These are phyloP conservation scores for Gymnocypris eckloni DNA, from an alignment of 2,797 vertebrate genomes.

Conservation along the genomic window DNA sequence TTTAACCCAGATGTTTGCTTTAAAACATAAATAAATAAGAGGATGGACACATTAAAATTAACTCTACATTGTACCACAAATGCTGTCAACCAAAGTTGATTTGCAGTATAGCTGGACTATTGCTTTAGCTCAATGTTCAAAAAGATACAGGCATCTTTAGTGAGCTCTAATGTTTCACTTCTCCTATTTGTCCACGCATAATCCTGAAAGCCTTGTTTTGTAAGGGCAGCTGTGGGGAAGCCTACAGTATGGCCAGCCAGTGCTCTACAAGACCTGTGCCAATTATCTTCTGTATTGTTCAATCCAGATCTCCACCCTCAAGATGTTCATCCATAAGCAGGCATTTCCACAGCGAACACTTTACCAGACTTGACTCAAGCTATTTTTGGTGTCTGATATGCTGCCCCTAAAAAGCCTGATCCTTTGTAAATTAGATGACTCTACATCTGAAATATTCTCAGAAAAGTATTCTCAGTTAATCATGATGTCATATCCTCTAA, in stretches of 20 bases:
- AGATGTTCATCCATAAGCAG: slow-evolving; percentile 1
- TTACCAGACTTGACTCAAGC: slow-evolving; percentile 8
- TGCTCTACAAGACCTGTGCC: background rate
- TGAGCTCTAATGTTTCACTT: slow-evolving; percentile 22
- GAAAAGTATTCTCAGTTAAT: slow-evolving; percentile 35
- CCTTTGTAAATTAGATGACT: slow-evolving; percentile 34
- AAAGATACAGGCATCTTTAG: slow-evolving; percentile 16
- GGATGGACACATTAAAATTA: background rate
- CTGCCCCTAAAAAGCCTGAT: slow-evolving; percentile 26
- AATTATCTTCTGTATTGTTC: slow-evolving; percentile 5
- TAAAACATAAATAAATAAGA: background rate
- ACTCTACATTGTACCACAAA: background rate
- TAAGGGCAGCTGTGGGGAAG: slow-evolving; percentile 28
- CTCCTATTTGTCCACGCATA: slow-evolving; percentile 38
- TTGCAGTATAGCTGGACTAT: background rate
- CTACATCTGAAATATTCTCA: slow-evolving; percentile 37
- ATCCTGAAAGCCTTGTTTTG: slow-evolving; percentile 25
- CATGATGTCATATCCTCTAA: slow-evolving; percentile 49
- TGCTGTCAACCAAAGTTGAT: background rate
- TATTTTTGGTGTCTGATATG: slow-evolving; percentile 33
- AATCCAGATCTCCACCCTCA: slow-evolving; percentile 1
- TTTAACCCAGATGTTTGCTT: background rate
- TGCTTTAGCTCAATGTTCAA: background rate
- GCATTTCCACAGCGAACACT: background rate
- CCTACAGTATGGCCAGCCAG: slow-evolving; percentile 30